Percentiles rank a stretch among this genome's conserved stretches.
Evolutionary conservation across 2,797 vertebrate species (phyloP).

Genomic region (Mallotus villosus): DNA sequence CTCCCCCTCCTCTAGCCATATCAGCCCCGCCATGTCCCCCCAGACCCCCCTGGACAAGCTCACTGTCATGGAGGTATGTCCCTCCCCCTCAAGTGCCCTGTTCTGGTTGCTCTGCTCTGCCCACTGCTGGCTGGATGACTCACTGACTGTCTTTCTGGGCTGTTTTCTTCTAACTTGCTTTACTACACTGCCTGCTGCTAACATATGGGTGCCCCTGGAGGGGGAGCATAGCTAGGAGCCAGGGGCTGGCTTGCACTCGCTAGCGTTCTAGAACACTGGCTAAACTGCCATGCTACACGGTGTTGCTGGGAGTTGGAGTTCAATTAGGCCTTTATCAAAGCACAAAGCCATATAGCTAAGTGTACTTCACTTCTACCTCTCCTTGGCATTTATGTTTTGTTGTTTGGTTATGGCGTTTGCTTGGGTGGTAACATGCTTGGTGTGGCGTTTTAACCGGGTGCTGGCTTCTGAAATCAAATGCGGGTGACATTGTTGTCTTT

Average conservation of each 20-base stretch:
- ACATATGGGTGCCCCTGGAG: slow-evolving; percentile 52
- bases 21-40: slow-evolving; percentile 95
- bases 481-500: not conserved
- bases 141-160: slow-evolving; percentile 32
- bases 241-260: not conserved
- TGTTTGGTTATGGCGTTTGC: not conserved
- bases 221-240: slow-evolving; percentile 11
- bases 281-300: not conserved
- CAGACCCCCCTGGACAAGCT: slow-evolving; percentile 76
- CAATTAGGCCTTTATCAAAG: not conserved
- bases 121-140: slow-evolving; percentile 49
- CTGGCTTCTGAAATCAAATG: not conserved
- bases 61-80: slow-evolving; percentile 74
- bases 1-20: slow-evolving; percentile 93
- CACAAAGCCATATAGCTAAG: not conserved
- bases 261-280: not conserved
- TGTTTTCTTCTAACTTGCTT: slow-evolving; percentile 29
- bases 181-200: slow-evolving; percentile 35
- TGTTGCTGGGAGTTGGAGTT: slow-evolving; percentile 2
- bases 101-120: slow-evolving; percentile 40
- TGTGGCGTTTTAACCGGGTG: slow-evolving; percentile 14
- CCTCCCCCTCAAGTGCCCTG: slow-evolving; percentile 34
- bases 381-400: not conserved
- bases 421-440: slow-evolving; percentile 28
- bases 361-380: slow-evolving; percentile 2